Evolutionary conservation across 2,797 vertebrate genomes (phyloP).

Genomic region (Australoheros facetus): DNA sequence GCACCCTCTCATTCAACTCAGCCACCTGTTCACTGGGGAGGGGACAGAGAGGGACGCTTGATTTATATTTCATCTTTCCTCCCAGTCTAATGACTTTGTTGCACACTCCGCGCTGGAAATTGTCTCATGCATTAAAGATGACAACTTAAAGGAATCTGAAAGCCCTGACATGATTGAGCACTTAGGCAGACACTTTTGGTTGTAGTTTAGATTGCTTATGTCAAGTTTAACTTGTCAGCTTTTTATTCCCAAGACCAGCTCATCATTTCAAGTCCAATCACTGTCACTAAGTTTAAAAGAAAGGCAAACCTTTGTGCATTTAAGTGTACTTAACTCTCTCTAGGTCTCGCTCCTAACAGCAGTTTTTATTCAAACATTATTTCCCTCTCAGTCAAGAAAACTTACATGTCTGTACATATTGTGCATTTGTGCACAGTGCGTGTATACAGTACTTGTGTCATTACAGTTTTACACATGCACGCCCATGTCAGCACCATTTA

Average conservation of each 20-base stretch:
- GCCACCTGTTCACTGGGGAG: slow-evolving; percentile 83
- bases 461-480: slow-evolving; percentile 20
- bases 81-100: slow-evolving; percentile 78
- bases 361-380: slow-evolving; percentile 3
- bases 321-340: slow-evolving; percentile 24
- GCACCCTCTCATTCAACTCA: slow-evolving; percentile 81
- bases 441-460: slow-evolving; percentile 16
- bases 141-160: slow-evolving; percentile 78
- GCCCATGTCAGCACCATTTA: slow-evolving; percentile 57
- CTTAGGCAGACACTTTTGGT: slow-evolving; percentile 62
- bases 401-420: not conserved
- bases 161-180: slow-evolving; percentile 71
- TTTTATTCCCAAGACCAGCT: slow-evolving; percentile 55
- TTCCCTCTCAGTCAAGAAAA: slow-evolving; percentile 5
- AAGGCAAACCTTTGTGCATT: slow-evolving; percentile 44
- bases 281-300: slow-evolving; percentile 59
- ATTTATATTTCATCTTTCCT: slow-evolving; percentile 82
- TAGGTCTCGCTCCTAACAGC: not conserved
- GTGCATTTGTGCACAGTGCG: not conserved
- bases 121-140: slow-evolving; percentile 79
- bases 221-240: slow-evolving; percentile 70
- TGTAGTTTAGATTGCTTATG: slow-evolving; percentile 69
- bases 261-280: slow-evolving; percentile 65
- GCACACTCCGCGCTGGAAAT: slow-evolving; percentile 61
- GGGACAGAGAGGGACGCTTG: slow-evolving; percentile 73